Evolutionary conservation across 2,113 vertebrate species (phyloP).

Genomic region (Piaya cayana): DNA sequence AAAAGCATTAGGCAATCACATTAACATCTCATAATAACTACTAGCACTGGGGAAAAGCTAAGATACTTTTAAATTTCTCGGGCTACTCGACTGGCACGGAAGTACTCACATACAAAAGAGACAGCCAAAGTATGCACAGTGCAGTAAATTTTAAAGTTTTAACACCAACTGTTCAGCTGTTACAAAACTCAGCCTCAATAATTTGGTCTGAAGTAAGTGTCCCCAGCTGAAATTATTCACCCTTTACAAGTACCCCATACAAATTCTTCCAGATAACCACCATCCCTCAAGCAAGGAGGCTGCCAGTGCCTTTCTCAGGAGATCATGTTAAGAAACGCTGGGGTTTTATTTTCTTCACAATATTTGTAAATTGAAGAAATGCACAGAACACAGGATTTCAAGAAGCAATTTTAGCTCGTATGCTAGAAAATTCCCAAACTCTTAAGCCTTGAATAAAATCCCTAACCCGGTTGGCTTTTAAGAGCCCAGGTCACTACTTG

Average conservation of each 20-base stretch:
- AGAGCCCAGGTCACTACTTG: not conserved
- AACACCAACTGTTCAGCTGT: not conserved
- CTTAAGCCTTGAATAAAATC: not conserved
- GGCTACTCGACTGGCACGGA: not conserved
- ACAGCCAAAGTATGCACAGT: not conserved
- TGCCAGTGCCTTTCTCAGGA: not conserved
- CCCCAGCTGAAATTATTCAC: conserved; percentile 22
- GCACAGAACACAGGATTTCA: not conserved
- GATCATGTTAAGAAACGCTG: not conserved
- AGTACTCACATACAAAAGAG: not conserved
- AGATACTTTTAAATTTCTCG: not conserved
- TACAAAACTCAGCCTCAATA: not conserved
- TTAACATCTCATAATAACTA: not conserved
- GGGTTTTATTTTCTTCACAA: not conserved
- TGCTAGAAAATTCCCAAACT: not conserved
- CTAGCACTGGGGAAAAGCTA: not conserved
- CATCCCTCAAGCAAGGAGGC: not conserved
- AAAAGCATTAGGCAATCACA: not conserved
- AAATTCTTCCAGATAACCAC: conserved; percentile 30
- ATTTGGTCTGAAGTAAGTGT: not conserved
- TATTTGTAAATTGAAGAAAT: not conserved
- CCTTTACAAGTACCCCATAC: conserved; percentile 11
- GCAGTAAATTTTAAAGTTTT: not conserved
- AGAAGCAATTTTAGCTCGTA: not conserved
- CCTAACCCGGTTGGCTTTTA: not conserved